Evolutionary conservation across 2,797 vertebrate genomes (phyloP).

Genomic region (Loris lydekkerianus): DNA sequence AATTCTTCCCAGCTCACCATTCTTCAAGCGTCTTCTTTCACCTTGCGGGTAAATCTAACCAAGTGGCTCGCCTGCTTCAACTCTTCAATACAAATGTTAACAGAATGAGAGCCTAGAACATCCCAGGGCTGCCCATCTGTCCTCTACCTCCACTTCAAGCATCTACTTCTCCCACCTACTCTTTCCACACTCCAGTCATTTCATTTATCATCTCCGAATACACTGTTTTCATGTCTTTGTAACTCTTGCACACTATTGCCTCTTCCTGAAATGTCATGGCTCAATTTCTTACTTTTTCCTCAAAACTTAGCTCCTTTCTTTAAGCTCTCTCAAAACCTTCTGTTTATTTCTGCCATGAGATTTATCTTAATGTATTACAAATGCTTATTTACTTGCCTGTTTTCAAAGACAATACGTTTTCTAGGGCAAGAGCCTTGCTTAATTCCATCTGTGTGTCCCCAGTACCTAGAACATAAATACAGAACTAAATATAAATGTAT

Average conservation of each 20-base stretch:
- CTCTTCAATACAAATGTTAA: conserved; percentile 1
- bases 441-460: neutral
- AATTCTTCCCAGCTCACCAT: neutral
- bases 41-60: neutral
- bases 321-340: conserved; percentile 18
- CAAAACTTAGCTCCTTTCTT: conserved; percentile 9
- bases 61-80: neutral
- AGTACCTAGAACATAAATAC: conserved; percentile 28
- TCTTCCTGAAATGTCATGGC: neutral
- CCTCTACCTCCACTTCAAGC: conserved; percentile 36
- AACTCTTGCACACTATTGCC: neutral
- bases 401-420: conserved; percentile 19
- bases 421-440: conserved; percentile 36
- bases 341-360: conserved; percentile 43
- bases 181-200: neutral
- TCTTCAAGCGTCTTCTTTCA: conserved; percentile 2
- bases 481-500: neutral
- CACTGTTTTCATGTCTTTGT: neutral
- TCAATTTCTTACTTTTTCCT: conserved; percentile 14
- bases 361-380: conserved; percentile 55
- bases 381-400: conserved; percentile 40
- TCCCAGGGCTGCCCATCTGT: neutral
- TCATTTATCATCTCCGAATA: neutral
- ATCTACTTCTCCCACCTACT: neutral
- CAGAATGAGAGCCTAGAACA: neutral